Evolutionary conservation across 2,797 vertebrate species (phyloP).

Genomic region (Molossus molossus): DNA sequence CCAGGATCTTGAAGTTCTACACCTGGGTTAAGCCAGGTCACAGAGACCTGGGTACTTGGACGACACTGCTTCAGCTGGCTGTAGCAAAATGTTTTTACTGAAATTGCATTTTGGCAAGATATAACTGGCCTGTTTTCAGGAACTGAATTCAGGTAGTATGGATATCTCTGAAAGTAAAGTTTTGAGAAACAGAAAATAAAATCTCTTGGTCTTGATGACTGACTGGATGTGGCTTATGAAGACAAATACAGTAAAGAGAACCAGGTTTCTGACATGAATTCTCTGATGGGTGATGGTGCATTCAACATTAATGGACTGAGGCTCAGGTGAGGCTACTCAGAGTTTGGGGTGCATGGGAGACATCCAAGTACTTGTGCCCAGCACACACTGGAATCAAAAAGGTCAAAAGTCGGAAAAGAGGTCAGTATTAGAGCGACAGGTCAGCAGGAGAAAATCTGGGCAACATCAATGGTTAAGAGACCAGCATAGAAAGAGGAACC

Average conservation of each 20-base stretch:
- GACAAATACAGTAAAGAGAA: background rate
- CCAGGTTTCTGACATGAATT: background rate
- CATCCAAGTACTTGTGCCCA: background rate
- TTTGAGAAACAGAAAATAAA: conserved; percentile 48
- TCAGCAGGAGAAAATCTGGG: background rate
- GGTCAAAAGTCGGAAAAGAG: background rate
- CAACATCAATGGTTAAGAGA: background rate
- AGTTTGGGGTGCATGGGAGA: background rate
- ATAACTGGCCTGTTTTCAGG: background rate
- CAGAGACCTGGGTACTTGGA: background rate
- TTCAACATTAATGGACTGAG: background rate
- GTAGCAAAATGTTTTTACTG: background rate
- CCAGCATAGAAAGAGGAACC: background rate
- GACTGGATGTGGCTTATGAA: background rate
- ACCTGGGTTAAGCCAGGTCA: background rate
- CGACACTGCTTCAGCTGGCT: background rate
- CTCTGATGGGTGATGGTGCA: background rate
- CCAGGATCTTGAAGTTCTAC: background rate
- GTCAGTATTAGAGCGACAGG: background rate
- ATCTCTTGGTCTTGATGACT: background rate
- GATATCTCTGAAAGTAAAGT: conserved; percentile 51
- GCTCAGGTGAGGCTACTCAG: background rate
- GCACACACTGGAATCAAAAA: background rate
- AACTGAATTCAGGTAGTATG: background rate
- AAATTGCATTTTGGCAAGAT: conserved; percentile 6